Percentiles rank a stretch among this genome's conserved stretches.
phyloP scores from a whole-genome alignment of 2,113 vertebrate genomes.

The Hippocampus guttulatus region DNA sequence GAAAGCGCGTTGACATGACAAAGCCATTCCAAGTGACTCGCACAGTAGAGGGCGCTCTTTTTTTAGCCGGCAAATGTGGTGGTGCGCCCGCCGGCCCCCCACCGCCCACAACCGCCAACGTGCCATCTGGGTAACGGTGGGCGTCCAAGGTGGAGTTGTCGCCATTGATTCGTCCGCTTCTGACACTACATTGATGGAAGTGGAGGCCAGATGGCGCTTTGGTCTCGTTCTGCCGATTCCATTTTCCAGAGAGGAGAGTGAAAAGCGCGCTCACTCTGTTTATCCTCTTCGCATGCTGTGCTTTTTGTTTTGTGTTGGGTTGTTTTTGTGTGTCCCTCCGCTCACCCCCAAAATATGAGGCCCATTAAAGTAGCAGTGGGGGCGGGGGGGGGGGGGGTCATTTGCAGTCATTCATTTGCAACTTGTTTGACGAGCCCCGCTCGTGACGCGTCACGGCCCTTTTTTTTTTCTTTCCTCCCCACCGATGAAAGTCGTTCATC shows the following conservation, averaged over 20 bases:
- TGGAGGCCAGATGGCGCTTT: slow-evolving; percentile 70
- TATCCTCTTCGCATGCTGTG: slow-evolving; percentile 44
- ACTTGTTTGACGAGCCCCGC: not conserved
- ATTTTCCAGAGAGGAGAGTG: slow-evolving; percentile 54
- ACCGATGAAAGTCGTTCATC: slow-evolving; percentile 74
- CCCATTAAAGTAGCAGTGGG: not conserved
- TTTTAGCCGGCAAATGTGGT: slow-evolving; percentile 8
- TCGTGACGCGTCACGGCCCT: slow-evolving; percentile 2
- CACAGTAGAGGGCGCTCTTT: slow-evolving; percentile 68
- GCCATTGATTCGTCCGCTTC: slow-evolving; percentile 70
- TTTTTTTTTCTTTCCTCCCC: slow-evolving; percentile 35
- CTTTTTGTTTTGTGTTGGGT: not conserved
- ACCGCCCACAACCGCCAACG: not conserved
- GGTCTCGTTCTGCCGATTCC: slow-evolving; percentile 60
- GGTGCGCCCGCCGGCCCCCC: not conserved
- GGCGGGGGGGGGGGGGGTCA: not conserved
- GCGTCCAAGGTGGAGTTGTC: slow-evolving; percentile 70
- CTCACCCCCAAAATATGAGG: slow-evolving; percentile 11
- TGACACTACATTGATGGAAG: slow-evolving; percentile 63
- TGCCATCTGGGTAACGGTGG: slow-evolving; percentile 75
- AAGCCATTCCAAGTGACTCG: not conserved
- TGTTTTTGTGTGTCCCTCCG: slow-evolving; percentile 31
- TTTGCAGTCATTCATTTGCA: not conserved
- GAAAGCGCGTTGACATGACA: not conserved
- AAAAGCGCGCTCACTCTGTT: slow-evolving; percentile 44